Conservation (phyloP, 2,888 invertebrate species). For the Agonopterix arenella region DNA sequence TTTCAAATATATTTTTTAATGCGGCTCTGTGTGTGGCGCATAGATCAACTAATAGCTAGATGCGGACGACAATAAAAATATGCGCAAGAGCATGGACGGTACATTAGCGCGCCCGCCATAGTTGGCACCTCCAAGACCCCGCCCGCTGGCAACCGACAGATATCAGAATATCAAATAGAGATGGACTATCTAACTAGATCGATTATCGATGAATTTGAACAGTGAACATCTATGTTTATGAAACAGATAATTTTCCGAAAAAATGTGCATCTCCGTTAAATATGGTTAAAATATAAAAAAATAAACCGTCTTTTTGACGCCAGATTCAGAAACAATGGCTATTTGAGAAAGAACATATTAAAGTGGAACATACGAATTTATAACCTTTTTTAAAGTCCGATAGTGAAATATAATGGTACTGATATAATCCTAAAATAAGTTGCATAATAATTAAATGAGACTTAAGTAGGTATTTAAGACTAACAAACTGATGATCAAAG, state of each 20-base stretch:
- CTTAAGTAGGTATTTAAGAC: no score
- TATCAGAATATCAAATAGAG: no score
- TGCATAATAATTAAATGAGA: background rate
- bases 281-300: no score
- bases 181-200: no score
- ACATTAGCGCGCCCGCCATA: slow-evolving; percentile 75
- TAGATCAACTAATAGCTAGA: slow-evolving; percentile 49
- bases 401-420: background rate
- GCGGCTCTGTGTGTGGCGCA: slow-evolving; percentile 45
- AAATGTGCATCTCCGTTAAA: no score
- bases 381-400: background rate
- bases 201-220: no score
- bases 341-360: no score
- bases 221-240: no score
- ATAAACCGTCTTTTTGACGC: no score
- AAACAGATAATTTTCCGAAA: no score
- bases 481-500: slow-evolving; percentile 4
- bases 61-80: slow-evolving; percentile 52
- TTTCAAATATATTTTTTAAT: background rate
- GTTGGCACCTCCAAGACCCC: slow-evolving; percentile 64
- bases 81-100: slow-evolving; percentile 50
- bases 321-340: no score
- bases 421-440: background rate
- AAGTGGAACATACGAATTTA: background rate
- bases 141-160: slow-evolving; percentile 48